These are phyloP conservation scores for Hypercompe scribonia DNA, from an alignment of 2,888 invertebrate species.

Conservation along the genomic window DNA sequence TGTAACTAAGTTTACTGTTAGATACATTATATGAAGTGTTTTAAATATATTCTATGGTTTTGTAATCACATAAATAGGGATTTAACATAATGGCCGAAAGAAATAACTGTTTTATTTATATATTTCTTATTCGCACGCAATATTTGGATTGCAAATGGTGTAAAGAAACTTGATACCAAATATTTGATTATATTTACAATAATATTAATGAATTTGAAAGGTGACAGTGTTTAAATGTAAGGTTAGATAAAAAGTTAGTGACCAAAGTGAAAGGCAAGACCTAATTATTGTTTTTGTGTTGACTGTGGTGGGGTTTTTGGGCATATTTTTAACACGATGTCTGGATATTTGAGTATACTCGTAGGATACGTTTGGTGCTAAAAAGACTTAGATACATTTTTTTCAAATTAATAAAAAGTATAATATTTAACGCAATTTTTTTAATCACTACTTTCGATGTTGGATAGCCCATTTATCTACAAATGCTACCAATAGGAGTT, in stretches of 20 bases:
- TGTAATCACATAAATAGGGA: background rate
- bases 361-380: background rate
- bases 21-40: constrained; percentile 28
- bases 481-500: background rate
- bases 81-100: background rate
- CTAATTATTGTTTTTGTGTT: background rate
- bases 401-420: background rate
- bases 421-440: background rate
- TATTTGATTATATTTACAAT: background rate
- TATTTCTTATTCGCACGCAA: background rate
- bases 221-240: background rate
- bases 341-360: background rate
- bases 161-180: background rate
- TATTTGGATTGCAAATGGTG: background rate
- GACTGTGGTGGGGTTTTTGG: background rate
- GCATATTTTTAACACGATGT: background rate
- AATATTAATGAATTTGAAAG: background rate
- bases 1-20: constrained; percentile 50
- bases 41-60: constrained; percentile 3
- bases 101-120: background rate
- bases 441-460: background rate
- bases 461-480: background rate
- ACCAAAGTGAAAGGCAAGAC: background rate
- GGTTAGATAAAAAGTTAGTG: background rate
- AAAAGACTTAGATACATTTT: background rate